Evolutionary conservation across 30 jellyfish, hydroid and myxozoan genomes (phyloP).

Genomic region (Turritopsis dohrnii): DNA sequence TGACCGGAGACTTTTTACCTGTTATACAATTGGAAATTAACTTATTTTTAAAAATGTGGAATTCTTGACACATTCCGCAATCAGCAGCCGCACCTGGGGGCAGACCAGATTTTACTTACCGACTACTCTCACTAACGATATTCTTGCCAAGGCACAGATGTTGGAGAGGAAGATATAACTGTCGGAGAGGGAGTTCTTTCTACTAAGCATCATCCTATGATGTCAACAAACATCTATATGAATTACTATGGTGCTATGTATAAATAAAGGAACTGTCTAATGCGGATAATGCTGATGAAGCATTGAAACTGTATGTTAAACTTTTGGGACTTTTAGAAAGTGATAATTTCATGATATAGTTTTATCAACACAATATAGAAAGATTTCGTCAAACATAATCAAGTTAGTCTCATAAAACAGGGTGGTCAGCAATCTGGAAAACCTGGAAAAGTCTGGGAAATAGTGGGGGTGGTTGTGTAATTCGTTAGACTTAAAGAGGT

Average conservation of each 20-base stretch:
- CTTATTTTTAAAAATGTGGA: slow-evolving; percentile 20
- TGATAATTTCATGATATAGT: not conserved
- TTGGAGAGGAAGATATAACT: slow-evolving; percentile 9
- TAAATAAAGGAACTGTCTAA: not conserved
- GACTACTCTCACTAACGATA: slow-evolving; percentile 9
- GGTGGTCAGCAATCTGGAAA: too few species aligned
- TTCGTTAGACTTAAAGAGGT: too few species aligned
- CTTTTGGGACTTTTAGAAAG: slow-evolving; percentile 21
- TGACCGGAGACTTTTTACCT: slow-evolving; percentile 22
- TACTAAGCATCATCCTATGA: slow-evolving; percentile 8
- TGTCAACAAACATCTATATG: slow-evolving; percentile 2
- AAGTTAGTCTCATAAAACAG: not conserved
- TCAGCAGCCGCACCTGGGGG: slow-evolving; percentile 43
- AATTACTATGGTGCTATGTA: not conserved
- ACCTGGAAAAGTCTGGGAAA: too few species aligned
- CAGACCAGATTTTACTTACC: slow-evolving; percentile 21
- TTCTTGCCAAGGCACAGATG: slow-evolving; percentile 13
- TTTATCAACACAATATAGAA: not conserved
- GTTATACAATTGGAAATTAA: slow-evolving; percentile 8
- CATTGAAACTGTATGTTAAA: slow-evolving; percentile 13
- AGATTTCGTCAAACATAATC: not conserved
- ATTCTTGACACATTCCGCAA: slow-evolving; percentile 27
- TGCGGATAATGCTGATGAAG: slow-evolving; percentile 9
- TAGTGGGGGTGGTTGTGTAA: too few species aligned
- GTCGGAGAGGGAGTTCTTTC: slow-evolving; percentile 15